phyloP scores from a whole-genome alignment of 2,888 invertebrate species.

The Philereme vetulata region DNA sequence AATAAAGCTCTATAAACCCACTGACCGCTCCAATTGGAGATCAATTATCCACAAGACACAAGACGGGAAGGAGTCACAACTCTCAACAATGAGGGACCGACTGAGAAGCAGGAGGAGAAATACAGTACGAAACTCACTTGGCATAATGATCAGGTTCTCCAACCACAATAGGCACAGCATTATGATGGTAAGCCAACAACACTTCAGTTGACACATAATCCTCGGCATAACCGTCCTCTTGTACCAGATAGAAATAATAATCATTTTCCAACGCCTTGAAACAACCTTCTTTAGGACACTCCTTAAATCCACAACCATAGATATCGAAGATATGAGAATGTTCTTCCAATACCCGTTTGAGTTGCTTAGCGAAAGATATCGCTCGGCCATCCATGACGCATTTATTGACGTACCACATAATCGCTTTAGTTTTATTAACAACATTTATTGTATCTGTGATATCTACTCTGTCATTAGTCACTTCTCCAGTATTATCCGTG shows the following conservation, averaged over 20 bases:
- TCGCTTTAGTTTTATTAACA: slow-evolving; percentile 45
- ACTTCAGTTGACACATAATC: slow-evolving; percentile 71
- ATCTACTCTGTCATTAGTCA: neutral
- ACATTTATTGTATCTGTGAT: slow-evolving; percentile 18
- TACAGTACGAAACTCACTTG: slow-evolving; percentile 52
- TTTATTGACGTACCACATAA: slow-evolving; percentile 49
- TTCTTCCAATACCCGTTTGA: slow-evolving; percentile 68
- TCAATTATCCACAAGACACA: too few species aligned
- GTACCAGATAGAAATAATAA: slow-evolving; percentile 68
- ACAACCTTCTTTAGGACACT: slow-evolving; percentile 56
- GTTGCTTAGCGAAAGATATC: slow-evolving; percentile 47
- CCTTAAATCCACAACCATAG: slow-evolving; percentile 60
- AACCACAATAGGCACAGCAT: slow-evolving; percentile 86
- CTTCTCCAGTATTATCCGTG: slow-evolving; percentile 1
- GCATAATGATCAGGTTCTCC: slow-evolving; percentile 85
- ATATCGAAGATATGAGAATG: slow-evolving; percentile 71
- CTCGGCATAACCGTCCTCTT: slow-evolving; percentile 54
- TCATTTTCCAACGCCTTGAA: slow-evolving; percentile 48
- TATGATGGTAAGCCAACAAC: slow-evolving; percentile 76
- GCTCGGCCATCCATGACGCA: slow-evolving; percentile 44
- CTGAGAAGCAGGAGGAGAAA: too few species aligned
- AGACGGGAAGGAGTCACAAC: too few species aligned
- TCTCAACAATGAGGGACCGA: too few species aligned
- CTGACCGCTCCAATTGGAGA: too few species aligned
- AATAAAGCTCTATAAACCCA: too few species aligned